Evolutionary conservation across 2,888 invertebrate species (phyloP).

Genomic region (Patella depressa): DNA sequence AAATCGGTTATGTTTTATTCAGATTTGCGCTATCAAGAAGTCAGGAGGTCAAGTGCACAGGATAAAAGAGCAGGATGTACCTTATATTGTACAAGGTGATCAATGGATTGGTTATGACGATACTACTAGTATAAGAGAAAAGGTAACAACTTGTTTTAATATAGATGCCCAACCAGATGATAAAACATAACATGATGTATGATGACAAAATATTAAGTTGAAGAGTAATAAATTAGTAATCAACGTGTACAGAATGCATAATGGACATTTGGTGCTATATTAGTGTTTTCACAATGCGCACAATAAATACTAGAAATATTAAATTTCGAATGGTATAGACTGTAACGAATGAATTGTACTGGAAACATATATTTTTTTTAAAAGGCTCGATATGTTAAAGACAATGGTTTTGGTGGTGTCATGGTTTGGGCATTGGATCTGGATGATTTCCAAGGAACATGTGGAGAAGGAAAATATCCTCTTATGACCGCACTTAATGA

Average conservation of each 20-base stretch:
- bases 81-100: slow-evolving; percentile 75
- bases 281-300: too few relatives aligned
- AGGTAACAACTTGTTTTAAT: slow-evolving; percentile 40
- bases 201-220: too few relatives aligned
- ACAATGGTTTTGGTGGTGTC: slow-evolving; percentile 44
- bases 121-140: slow-evolving; percentile 48
- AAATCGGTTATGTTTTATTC: background rate
- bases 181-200: too few relatives aligned
- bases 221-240: background rate
- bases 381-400: slow-evolving; percentile 43
- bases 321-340: too few relatives aligned
- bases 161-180: background rate
- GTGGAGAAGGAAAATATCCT: slow-evolving; percentile 48
- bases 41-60: slow-evolving; percentile 41
- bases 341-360: too few relatives aligned
- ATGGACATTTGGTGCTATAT: too few relatives aligned
- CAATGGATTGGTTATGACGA: slow-evolving; percentile 63
- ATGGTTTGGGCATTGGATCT: slow-evolving; percentile 41
- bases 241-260: too few relatives aligned
- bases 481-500: slow-evolving; percentile 45
- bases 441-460: slow-evolving; percentile 42
- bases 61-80: slow-evolving; percentile 73
- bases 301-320: too few relatives aligned
- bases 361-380: too few relatives aligned
- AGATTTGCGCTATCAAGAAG: slow-evolving; percentile 50